Evolutionary conservation across 2,888 invertebrate genomes (phyloP).

Genomic region (Eupithecia centaureata): DNA sequence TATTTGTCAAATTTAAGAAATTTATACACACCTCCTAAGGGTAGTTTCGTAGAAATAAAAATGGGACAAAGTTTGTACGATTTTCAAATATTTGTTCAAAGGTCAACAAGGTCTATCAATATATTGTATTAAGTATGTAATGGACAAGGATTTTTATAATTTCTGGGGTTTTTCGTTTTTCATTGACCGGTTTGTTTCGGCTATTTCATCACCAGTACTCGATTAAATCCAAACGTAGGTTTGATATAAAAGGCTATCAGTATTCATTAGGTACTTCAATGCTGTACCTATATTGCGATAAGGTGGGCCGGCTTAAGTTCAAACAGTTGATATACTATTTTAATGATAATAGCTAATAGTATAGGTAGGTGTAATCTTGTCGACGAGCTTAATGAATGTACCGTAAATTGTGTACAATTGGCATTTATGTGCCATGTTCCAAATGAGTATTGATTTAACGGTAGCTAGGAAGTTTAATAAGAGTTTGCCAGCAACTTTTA

Average conservation of each 20-base stretch:
- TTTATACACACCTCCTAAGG: no score
- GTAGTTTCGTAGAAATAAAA: no score
- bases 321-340: slow-evolving; percentile 46
- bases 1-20: no score
- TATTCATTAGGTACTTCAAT: slow-evolving; percentile 37
- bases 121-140: no score
- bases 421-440: slow-evolving; percentile 34
- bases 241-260: slow-evolving; percentile 38
- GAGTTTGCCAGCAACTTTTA: slow-evolving; percentile 1
- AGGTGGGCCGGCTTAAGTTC: slow-evolving; percentile 38
- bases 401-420: slow-evolving; percentile 42
- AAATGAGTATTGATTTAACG: slow-evolving; percentile 5
- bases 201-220: neutral
- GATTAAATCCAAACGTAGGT: slow-evolving; percentile 9
- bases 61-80: no score
- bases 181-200: no score
- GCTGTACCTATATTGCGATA: slow-evolving; percentile 39
- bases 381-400: slow-evolving; percentile 4
- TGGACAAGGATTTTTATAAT: no score
- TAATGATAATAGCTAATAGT: slow-evolving; percentile 40
- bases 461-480: slow-evolving; percentile 7
- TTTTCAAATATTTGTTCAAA: no score
- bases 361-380: slow-evolving; percentile 30
- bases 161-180: no score
- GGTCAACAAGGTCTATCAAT: no score